phyloP scores from a whole-genome alignment of 2,113 vertebrate genomes.

The Paradisaea rubra region DNA sequence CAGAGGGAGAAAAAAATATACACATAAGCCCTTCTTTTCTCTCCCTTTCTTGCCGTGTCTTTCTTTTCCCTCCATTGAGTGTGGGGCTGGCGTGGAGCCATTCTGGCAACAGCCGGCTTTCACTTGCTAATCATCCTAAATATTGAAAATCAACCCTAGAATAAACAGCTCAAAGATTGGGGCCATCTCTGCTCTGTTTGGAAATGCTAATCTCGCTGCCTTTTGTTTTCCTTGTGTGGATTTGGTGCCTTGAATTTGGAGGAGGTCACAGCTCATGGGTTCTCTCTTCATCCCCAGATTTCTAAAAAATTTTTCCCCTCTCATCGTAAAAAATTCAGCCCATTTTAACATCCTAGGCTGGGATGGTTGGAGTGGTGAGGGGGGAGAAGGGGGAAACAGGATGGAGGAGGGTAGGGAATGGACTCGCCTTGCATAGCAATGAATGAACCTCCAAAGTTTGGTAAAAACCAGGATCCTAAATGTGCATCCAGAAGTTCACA shows the following conservation, averaged over 20 bases:
- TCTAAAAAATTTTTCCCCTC: not conserved
- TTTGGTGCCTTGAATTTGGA: conserved; percentile 40
- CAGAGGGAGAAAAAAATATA: conserved; percentile 37
- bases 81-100: conserved; percentile 56
- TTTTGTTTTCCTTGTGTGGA: conserved; percentile 61
- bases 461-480: not conserved
- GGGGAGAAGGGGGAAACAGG: not conserved
- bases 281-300: not conserved
- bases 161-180: conserved; percentile 69
- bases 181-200: conserved; percentile 64
- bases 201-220: conserved; percentile 64
- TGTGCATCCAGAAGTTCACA: not conserved
- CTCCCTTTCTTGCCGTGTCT: conserved; percentile 47
- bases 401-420: not conserved
- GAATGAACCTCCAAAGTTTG: conserved; percentile 14
- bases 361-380: not conserved
- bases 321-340: not conserved
- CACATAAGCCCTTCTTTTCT: conserved; percentile 52
- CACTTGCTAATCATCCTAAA: conserved; percentile 82
- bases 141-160: conserved; percentile 75
- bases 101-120: conserved; percentile 70
- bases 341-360: not conserved
- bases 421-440: conserved; percentile 46
- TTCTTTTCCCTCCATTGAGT: conserved; percentile 59
- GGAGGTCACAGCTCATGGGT: conserved; percentile 50